A percentile compares a stretch with the other conserved stretches of the same genome.
phyloP scores from a whole-genome alignment of 1,140 invertebrate genomes.

The Pinna nobilis region DNA sequence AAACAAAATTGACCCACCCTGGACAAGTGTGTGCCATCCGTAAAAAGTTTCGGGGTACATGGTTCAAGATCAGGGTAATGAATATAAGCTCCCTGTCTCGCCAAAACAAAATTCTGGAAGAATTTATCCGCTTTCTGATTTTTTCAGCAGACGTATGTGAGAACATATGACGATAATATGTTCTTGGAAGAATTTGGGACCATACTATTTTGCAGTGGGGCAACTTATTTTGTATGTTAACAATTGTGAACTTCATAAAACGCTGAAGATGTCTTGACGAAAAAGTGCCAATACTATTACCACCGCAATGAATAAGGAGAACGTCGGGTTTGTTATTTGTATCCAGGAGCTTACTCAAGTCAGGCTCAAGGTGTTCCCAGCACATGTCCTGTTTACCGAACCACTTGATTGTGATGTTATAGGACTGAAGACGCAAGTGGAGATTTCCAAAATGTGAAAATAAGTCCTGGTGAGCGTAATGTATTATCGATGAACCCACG shows the following conservation, averaged over 20 bases:
- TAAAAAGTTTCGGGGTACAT: too few relatives aligned
- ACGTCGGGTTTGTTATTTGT: not conserved
- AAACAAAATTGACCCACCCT: not conserved
- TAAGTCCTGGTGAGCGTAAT: not conserved
- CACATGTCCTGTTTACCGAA: constrained; percentile 5
- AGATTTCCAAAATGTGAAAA: not conserved
- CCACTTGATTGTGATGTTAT: not conserved
- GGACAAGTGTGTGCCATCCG: not conserved
- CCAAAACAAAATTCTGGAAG: too few relatives aligned
- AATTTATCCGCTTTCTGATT: too few relatives aligned
- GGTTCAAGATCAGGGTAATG: too few relatives aligned
- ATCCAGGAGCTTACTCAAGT: not conserved
- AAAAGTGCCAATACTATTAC: not conserved
- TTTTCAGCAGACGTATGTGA: not conserved
- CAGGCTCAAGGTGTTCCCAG: not conserved
- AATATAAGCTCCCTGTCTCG: too few relatives aligned
- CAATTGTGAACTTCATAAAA: constrained; percentile 8
- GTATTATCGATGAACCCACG: constrained; percentile 1
- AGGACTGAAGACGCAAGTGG: not conserved
- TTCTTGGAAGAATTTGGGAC: constrained; percentile 4
- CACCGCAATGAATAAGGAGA: constrained; percentile 4
- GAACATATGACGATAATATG: not conserved
- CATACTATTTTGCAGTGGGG: not conserved
- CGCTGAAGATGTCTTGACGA: not conserved
- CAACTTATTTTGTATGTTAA: not conserved